Percentiles rank a stretch among this genome's conserved stretches.
Evolutionary conservation across 1,140 invertebrate genomes (phyloP).

Genomic region (Musca vetustissima): DNA sequence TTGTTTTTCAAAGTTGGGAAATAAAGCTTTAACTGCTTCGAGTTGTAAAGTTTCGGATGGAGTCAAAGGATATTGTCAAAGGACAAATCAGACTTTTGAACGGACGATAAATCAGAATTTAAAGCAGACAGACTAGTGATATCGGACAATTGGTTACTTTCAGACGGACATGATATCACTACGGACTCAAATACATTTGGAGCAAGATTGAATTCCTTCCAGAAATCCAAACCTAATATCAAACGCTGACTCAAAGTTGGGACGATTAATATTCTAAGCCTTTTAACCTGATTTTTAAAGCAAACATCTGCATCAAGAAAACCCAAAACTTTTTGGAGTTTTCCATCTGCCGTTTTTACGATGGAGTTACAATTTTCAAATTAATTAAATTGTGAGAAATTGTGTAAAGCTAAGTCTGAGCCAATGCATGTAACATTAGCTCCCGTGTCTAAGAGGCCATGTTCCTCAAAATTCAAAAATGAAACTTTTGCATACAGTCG

Average conservation of each 20-base stretch:
- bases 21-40: too few species aligned
- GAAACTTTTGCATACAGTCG: not conserved
- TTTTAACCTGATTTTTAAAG: not conserved
- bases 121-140: too few species aligned
- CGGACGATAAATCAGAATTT: not conserved
- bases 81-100: not conserved
- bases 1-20: slow-evolving; percentile 5
- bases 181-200: not conserved
- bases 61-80: not conserved
- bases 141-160: not conserved
- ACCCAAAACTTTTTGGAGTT: not conserved
- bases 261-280: not conserved
- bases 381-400: not conserved
- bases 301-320: not conserved
- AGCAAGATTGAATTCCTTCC: not conserved
- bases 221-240: too few species aligned
- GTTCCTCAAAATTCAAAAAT: not conserved
- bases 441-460: not conserved
- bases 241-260: not conserved
- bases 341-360: not conserved
- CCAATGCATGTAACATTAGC: not conserved
- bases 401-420: not conserved
- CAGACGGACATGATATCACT: not conserved
- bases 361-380: not conserved
- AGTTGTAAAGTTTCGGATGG: too few species aligned